Percentiles rank a stretch among this genome's conserved stretches.
Evolutionary conservation across 2,888 invertebrate genomes (phyloP).

Genomic region (Aquatica leii): DNA sequence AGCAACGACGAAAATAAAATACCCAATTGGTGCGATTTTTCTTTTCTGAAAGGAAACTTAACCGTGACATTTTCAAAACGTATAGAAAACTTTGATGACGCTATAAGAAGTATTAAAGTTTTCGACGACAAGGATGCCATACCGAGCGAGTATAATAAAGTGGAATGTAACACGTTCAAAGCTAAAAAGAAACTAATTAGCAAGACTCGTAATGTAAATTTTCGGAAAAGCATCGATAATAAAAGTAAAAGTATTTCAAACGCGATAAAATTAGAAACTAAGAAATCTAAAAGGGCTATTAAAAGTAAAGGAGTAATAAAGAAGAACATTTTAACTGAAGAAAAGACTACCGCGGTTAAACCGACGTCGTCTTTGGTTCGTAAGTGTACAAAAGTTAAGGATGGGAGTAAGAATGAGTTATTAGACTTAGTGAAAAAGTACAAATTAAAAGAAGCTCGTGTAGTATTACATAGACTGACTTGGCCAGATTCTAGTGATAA

Average conservation of each 20-base stretch:
- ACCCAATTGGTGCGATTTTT: not conserved
- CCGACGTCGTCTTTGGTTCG: not conserved
- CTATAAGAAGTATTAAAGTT: not conserved
- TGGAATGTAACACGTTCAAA: too few species aligned
- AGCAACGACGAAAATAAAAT: not conserved
- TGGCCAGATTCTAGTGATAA: constrained; percentile 14
- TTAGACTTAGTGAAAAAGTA: constrained; percentile 26
- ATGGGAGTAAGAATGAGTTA: not conserved
- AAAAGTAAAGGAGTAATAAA: not conserved
- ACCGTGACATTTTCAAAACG: not conserved
- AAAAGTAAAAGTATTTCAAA: too few species aligned
- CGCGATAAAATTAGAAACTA: not conserved
- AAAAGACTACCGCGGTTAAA: too few species aligned
- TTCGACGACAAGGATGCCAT: too few species aligned
- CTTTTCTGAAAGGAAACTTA: not conserved
- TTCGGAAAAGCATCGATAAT: too few species aligned
- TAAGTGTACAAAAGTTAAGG: not conserved
- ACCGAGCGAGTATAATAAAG: too few species aligned
- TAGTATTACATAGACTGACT: constrained; percentile 30
- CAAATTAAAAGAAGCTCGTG: constrained; percentile 36
- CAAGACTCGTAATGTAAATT: too few species aligned
- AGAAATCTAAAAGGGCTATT: not conserved
- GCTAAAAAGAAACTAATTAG: too few species aligned
- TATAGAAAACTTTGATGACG: not conserved
- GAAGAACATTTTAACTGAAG: too few species aligned